phyloP scores from a whole-genome alignment of 2,888 invertebrate species.

The Bombyx huttoni region DNA sequence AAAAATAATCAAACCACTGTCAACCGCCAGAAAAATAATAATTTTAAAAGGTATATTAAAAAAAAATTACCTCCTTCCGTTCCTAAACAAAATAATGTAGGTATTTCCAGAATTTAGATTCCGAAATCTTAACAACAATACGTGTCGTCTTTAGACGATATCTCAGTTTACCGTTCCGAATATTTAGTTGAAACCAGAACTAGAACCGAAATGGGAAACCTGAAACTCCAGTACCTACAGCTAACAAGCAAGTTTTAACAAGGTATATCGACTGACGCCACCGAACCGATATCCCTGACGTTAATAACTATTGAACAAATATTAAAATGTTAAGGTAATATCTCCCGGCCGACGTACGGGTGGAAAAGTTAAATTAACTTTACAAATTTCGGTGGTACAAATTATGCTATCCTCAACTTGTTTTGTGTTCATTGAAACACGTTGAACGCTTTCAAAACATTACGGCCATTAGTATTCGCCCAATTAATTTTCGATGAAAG shows the following conservation, averaged over 20 bases:
- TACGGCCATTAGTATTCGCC: not conserved
- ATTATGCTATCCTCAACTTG: not conserved
- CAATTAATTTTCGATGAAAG: not conserved
- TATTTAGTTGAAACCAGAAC: constrained; percentile 1
- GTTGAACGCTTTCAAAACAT: not conserved
- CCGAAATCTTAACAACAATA: not conserved
- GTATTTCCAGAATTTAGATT: too few species aligned
- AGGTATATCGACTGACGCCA: constrained; percentile 9
- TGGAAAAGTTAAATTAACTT: not conserved
- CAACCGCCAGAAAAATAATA: too few species aligned
- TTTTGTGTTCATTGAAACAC: not conserved
- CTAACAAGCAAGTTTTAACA: constrained; percentile 21
- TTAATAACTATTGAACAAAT: not conserved
- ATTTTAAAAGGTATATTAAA: too few species aligned
- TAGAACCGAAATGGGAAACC: constrained; percentile 13
- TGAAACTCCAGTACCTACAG: constrained; percentile 10
- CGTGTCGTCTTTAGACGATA: not conserved
- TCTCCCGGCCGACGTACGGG: not conserved
- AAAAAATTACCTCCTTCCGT: too few species aligned
- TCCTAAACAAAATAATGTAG: too few species aligned
- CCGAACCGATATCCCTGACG: not conserved
- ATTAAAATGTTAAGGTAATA: not conserved
- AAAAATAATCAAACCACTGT: too few species aligned
- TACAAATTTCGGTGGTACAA: not conserved
- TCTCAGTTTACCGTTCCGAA: not conserved